phyloP scores from a whole-genome alignment of 1,140 invertebrate species.

The Drosophila tani region DNA sequence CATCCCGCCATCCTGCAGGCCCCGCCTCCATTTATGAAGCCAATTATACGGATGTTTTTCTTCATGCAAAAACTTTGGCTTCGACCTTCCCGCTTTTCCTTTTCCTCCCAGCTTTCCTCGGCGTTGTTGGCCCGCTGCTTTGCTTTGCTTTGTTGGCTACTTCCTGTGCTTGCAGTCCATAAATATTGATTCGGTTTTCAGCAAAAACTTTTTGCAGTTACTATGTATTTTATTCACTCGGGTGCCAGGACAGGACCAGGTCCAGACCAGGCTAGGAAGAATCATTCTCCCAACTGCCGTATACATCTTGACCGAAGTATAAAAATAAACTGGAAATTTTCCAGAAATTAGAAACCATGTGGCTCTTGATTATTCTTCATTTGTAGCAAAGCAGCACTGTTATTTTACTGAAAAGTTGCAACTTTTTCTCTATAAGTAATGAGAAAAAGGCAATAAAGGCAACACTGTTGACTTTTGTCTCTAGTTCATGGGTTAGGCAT shows the following conservation, averaged over 20 bases:
- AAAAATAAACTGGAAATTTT: conserved; percentile 22
- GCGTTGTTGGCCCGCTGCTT: conserved; percentile 28
- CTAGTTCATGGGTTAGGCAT: background rate
- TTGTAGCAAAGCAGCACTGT: background rate
- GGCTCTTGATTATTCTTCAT: conserved; percentile 20
- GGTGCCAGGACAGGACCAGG: too few species aligned
- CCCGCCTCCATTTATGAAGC: conserved; percentile 46
- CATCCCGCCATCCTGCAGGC: conserved; percentile 1
- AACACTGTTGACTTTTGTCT: conserved; percentile 11
- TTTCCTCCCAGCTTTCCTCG: conserved; percentile 13
- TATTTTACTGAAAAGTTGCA: conserved; percentile 9
- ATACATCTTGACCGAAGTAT: conserved; percentile 16
- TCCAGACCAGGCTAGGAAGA: background rate
- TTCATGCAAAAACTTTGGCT: conserved; percentile 58
- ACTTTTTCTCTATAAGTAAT: background rate
- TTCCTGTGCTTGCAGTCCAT: conserved; percentile 61
- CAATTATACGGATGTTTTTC: conserved; percentile 71
- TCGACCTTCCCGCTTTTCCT: conserved; percentile 5
- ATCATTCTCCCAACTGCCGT: conserved; percentile 23
- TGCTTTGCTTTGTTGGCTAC: conserved; percentile 43
- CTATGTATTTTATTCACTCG: conserved; percentile 27
- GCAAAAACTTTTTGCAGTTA: conserved; percentile 46
- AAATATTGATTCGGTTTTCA: conserved; percentile 68
- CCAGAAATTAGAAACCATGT: conserved; percentile 12
- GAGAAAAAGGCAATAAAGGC: conserved; percentile 6